Conservation (phyloP, 2,888 invertebrate species). For the Agriopis leucophaearia region DNA sequence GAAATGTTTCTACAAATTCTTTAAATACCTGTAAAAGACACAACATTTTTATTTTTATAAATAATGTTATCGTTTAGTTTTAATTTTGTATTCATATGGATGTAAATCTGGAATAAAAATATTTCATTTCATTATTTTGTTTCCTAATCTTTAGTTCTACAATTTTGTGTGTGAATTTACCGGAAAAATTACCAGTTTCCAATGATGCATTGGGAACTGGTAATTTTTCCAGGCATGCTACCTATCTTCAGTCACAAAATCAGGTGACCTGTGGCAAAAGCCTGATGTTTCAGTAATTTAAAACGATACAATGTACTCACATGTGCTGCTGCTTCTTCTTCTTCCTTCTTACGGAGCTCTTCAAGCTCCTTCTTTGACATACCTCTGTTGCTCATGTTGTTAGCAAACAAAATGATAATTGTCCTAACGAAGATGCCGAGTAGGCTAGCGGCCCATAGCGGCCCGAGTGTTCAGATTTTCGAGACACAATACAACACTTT, state of each 20-base stretch:
- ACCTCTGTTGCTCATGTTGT: conserved; percentile 88
- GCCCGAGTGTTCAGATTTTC: not conserved
- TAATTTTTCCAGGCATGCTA: too few relatives aligned
- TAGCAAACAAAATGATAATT: conserved; percentile 43
- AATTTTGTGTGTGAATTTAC: not conserved
- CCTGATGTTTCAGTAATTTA: not conserved
- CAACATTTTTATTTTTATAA: not conserved
- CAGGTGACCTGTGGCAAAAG: not conserved
- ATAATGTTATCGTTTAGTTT: too few relatives aligned
- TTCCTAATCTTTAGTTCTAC: too few relatives aligned
- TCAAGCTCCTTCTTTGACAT: conserved; percentile 94
- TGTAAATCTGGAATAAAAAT: too few relatives aligned
- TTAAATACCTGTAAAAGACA: conserved; percentile 91
- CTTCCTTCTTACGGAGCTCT: conserved; percentile 94
- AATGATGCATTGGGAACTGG: too few relatives aligned
- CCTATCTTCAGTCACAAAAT: not conserved
- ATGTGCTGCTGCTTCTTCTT: conserved; percentile 96
- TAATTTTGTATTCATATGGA: too few relatives aligned
- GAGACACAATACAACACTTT: not conserved
- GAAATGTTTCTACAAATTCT: conserved; percentile 99
- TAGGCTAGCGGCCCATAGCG: not conserved
- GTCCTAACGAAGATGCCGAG: not conserved
- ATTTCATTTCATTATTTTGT: too few relatives aligned
- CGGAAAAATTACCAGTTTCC: too few relatives aligned
- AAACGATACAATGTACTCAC: conserved; percentile 76